phyloP scores from a whole-genome alignment of 92 coral and sea anemone genomes.

The Chrysogorgia sp. region DNA sequence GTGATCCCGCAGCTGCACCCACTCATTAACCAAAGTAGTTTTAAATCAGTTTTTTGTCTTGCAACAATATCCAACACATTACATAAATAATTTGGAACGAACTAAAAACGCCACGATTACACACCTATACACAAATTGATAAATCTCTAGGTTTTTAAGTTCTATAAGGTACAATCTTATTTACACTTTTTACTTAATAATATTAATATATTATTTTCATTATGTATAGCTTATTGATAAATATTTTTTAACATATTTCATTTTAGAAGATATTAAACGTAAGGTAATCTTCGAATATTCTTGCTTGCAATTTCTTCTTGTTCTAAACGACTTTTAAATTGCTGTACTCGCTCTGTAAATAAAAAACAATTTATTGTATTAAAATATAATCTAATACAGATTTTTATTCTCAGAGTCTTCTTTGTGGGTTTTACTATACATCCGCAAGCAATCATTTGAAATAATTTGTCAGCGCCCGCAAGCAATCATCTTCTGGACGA shows the following conservation, averaged over 20 bases:
- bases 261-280: slow-evolving; percentile 1
- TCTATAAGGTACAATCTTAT: slow-evolving; percentile 4
- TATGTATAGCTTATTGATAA: slow-evolving; percentile 1
- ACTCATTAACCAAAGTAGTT: no score
- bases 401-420: no score
- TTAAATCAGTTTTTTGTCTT: no score
- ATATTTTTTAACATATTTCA: neutral
- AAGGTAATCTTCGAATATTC: slow-evolving; percentile 85
- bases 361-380: no score
- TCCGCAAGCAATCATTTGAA: no score
- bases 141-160: slow-evolving; percentile 6
- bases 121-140: neutral
- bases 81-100: slow-evolving; percentile 10
- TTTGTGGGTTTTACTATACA: no score
- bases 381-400: no score
- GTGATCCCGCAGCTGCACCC: no score
- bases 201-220: neutral
- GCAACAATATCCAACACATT: no score
- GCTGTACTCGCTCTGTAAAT: slow-evolving; percentile 78
- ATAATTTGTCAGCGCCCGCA: no score
- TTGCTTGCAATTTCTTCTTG: slow-evolving; percentile 93
- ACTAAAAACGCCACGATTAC: no score
- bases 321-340: slow-evolving; percentile 82
- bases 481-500: no score
- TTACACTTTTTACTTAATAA: slow-evolving; percentile 22